Evolutionary conservation across 2,888 invertebrate species (phyloP).

Genomic region (Scotopteryx bipunctaria): DNA sequence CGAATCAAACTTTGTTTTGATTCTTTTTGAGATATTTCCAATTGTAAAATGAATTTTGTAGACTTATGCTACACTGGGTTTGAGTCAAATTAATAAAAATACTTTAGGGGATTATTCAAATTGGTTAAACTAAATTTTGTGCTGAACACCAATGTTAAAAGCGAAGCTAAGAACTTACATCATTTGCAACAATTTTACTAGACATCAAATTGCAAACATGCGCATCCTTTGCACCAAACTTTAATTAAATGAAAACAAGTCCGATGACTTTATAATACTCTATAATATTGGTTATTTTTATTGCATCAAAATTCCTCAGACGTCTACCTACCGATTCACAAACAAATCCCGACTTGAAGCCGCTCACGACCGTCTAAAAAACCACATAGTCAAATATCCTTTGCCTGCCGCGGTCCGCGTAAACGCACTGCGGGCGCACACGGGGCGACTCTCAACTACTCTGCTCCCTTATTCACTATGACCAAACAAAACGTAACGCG

Average conservation of each 20-base stretch:
- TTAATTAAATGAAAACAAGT: conserved; percentile 35
- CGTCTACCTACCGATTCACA: conserved; percentile 58
- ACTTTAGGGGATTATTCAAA: too few species aligned
- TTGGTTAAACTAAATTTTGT: neutral
- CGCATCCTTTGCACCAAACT: conserved; percentile 12
- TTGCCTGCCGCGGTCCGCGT: conserved; percentile 67
- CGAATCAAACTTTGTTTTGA: conserved; percentile 10
- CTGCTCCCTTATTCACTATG: too few species aligned
- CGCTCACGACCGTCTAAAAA: conserved; percentile 74
- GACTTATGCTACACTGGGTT: too few species aligned
- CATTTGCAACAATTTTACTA: too few species aligned
- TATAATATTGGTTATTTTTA: conserved; percentile 54
- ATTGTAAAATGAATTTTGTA: too few species aligned
- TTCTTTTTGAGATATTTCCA: too few species aligned
- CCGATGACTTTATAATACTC: too few species aligned
- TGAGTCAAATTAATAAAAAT: too few species aligned
- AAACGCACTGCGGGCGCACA: conserved; percentile 61
- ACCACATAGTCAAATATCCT: conserved; percentile 79
- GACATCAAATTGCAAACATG: too few species aligned
- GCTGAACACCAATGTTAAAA: too few species aligned
- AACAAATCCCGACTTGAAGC: conserved; percentile 66
- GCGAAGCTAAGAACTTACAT: too few species aligned
- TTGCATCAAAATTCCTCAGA: conserved; percentile 61
- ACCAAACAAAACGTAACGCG: too few species aligned
- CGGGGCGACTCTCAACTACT: conserved; percentile 45